Evolutionary conservation across 2,888 invertebrate genomes (phyloP), one percentile per base, ranked within the genome.

Genomic region (Dasysyrphus tricinctus): DNA sequence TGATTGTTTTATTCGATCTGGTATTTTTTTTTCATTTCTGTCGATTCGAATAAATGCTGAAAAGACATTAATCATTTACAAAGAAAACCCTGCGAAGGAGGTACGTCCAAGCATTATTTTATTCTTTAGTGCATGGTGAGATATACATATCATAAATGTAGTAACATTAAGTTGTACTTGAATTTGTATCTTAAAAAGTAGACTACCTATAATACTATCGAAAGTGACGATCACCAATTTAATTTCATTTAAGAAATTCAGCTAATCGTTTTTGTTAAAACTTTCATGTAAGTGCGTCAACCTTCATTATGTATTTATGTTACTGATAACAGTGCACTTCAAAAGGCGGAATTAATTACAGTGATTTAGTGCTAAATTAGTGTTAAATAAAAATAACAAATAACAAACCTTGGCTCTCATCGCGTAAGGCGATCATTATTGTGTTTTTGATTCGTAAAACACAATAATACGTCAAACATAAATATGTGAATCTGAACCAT

Each of bases 1-100:
- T 63, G 84, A 84, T 84, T 76, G 70, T 76, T 73, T 72, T 34
- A 56, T n/a, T 67, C 47, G 57, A 67, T 73, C 67, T 70, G 65
- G 39, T 24, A 12, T 29, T 14, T 14, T 49, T n/a, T 14, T 85
- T 85, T 76, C 3, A 11, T 63, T 63, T 63, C 9, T n/a, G 42
- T 63, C 44, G 44, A 65, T 32, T 32, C 5, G 32, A 65, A 47
- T 44, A 44, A 32, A 32, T 47, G 3, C 16, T 63, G 63, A 63
- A 63, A 29, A 69, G 69, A 63, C 65, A 74, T 80, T 75, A 70
- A 84, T 84, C 76, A 67, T 57, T 49, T 37, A 19, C 24, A 37
- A 75, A 59, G 51, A 59, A 72, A 59, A 47, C 67, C 51, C 29
- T 51, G 44, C 54, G 39, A 59, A 54, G n/a, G 5, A 47, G 65